These are phyloP conservation scores for Irena cyanogastra DNA, from an alignment of 2,113 vertebrate species.

Conservation along the genomic window DNA sequence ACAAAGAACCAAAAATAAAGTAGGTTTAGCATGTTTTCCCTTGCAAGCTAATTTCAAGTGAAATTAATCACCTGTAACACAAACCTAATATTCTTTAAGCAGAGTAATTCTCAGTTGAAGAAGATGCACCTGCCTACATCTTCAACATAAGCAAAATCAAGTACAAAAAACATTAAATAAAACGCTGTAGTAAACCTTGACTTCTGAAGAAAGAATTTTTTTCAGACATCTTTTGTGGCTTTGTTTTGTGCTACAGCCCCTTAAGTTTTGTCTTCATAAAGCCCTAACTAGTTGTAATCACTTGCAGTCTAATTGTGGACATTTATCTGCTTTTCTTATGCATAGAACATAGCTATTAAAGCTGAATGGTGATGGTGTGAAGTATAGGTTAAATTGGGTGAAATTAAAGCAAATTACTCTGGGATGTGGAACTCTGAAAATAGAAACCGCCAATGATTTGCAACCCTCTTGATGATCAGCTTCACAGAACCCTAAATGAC, in stretches of 20 bases:
- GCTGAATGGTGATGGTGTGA: slow-evolving; percentile 90
- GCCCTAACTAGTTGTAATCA: slow-evolving; percentile 86
- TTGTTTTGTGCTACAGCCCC: slow-evolving; percentile 83
- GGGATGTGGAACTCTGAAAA: slow-evolving; percentile 87
- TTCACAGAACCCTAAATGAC: slow-evolving; percentile 82
- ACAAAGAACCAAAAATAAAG: slow-evolving; percentile 40
- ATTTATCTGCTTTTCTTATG: slow-evolving; percentile 89
- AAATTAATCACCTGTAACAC: slow-evolving; percentile 64
- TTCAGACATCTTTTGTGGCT: slow-evolving; percentile 81
- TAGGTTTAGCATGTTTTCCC: slow-evolving; percentile 54
- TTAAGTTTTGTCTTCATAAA: slow-evolving; percentile 86
- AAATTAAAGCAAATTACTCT: slow-evolving; percentile 97
- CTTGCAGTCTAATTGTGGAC: slow-evolving; percentile 94
- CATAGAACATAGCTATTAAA: slow-evolving; percentile 88
- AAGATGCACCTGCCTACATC: slow-evolving; percentile 84
- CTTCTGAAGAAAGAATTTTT: slow-evolving; percentile 78
- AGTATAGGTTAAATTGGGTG: slow-evolving; percentile 96
- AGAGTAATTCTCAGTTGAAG: slow-evolving; percentile 72
- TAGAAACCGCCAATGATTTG: slow-evolving; percentile 87
- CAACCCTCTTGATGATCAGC: slow-evolving; percentile 88
- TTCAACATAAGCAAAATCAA: slow-evolving; percentile 80
- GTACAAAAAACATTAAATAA: slow-evolving; percentile 73
- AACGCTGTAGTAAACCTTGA: slow-evolving; percentile 61
- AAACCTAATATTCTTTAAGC: slow-evolving; percentile 66
- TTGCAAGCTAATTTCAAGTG: slow-evolving; percentile 61